Conservation (phyloP, 2,888 invertebrate genomes). For the Stramonita haemastoma region DNA sequence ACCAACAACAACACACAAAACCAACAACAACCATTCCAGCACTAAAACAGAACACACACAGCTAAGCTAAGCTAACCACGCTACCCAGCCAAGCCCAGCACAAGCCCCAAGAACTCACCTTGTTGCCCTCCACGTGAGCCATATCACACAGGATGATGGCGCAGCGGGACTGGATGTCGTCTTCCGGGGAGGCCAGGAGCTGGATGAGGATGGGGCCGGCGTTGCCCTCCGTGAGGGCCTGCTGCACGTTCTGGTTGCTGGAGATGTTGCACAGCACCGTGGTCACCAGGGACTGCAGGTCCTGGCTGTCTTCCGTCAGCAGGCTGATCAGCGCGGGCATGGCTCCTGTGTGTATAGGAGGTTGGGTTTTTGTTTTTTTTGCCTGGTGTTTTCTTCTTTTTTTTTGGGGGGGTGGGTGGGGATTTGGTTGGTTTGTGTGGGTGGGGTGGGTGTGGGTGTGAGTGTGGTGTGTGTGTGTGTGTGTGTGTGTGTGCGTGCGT, state of each 20-base stretch:
- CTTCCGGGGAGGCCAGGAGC: conserved; percentile 69
- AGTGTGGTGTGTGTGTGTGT: background rate
- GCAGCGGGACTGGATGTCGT: conserved; percentile 76
- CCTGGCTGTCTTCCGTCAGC: conserved; percentile 68
- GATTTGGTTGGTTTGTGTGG: background rate
- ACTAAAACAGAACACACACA: too few species aligned
- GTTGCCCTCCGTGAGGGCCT: conserved; percentile 68
- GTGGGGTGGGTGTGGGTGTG: background rate
- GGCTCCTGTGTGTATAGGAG: conserved; percentile 60
- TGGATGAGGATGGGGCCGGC: conserved; percentile 72
- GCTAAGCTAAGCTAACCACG: too few species aligned
- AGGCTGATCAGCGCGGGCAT: conserved; percentile 72
- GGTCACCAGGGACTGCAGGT: conserved; percentile 72
- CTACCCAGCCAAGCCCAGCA: too few species aligned
- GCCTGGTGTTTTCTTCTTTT: background rate
- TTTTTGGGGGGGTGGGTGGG: too few species aligned
- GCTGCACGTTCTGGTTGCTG: conserved; percentile 69
- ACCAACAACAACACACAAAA: too few species aligned
- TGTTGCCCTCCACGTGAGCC: conserved; percentile 70
- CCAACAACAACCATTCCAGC: too few species aligned
- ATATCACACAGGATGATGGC: conserved; percentile 76
- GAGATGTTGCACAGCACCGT: conserved; percentile 77
- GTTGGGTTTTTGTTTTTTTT: background rate
- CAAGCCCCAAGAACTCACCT: conserved; percentile 42
- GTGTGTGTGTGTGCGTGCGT: background rate